Conservation (phyloP, 1,140 invertebrate species). For the Heterodera schachtii region DNA sequence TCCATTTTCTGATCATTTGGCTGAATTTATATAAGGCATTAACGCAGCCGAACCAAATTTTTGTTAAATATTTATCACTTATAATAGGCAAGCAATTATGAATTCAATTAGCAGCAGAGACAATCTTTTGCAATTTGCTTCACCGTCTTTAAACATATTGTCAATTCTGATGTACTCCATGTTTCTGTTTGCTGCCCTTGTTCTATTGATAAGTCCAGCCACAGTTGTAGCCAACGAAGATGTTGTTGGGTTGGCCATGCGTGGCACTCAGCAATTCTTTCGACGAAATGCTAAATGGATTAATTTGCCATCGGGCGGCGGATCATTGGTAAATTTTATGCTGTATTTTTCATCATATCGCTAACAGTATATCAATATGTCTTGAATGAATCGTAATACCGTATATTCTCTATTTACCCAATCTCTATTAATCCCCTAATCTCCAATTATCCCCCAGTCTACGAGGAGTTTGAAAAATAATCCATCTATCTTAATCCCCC, state of each 20-base stretch:
- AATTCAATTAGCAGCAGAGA: background rate
- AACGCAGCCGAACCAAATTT: too few species aligned
- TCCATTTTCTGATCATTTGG: too few species aligned
- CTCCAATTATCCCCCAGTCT: too few species aligned
- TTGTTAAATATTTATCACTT: too few species aligned
- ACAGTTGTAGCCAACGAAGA: slow-evolving; percentile 1
- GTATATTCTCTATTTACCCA: too few species aligned
- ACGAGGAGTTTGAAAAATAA: too few species aligned
- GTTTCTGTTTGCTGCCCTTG: background rate
- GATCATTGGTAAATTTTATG: slow-evolving; percentile 35
- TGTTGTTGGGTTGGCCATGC: background rate
- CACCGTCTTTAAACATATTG: background rate
- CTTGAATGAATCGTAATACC: too few species aligned
- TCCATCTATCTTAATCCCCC: too few species aligned
- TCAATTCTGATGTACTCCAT: background rate
- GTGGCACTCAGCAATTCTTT: slow-evolving; percentile 31
- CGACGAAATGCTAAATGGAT: slow-evolving; percentile 47
- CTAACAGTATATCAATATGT: too few species aligned
- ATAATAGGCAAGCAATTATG: background rate
- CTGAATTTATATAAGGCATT: too few species aligned
- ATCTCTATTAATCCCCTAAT: too few species aligned
- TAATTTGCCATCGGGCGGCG: slow-evolving; percentile 42
- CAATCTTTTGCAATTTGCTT: background rate
- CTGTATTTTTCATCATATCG: too few species aligned
- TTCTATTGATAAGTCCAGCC: background rate